Base-by-base conservation (phyloP, 2,797 vertebrate genomes). In the Poeciliopsis infans region DNA sequence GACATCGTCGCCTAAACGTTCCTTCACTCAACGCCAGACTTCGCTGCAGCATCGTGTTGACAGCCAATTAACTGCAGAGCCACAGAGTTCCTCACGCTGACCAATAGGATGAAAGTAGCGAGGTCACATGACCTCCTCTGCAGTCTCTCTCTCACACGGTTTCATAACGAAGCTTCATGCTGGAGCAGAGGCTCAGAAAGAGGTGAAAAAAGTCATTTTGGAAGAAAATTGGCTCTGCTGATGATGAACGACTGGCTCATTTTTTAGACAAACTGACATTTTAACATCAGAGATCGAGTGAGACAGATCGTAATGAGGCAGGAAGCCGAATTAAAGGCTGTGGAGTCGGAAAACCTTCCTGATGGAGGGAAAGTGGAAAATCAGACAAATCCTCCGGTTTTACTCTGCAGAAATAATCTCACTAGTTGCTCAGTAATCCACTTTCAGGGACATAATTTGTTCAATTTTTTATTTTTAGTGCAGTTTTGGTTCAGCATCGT, bases 11-110 rank as follows among this genome's bases (percentile, higher is more conserved):
- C n/a, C 31, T 71, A 70, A 61, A 59, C 2, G 55, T 49, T 45
- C 47, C 36, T 6, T 49, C 33, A 33, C 59, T 1, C 16, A 25
- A 66, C 20, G 25, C n/a, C 18, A 2, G 20, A 71, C 39, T 53
- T n/a, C 1, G n/a, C 47, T n/a, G 15, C 0, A 2, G 39, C 75
- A 61, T 72, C 55, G 61, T 10, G 76, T 72, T 57, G 79, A 72
- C 47, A 18, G 13, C 76, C 81, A 81, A 81, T 77, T 59, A 83
- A 25, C 72, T 2, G 75, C 31, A 39, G 6, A 36, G 23, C 47
- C 20, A 13, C 1, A 15, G 33, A 28, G 55, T 7, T 46, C 69
- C 68, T 31, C 45, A 1, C 61, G 59, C 33, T n/a, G 61, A 79
- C 74, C 72, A 28, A 80, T 74, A 72, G 11, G 76, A 45, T 12